Evolutionary conservation across 2,888 invertebrate genomes (phyloP), one percentile per base, ranked within the genome.

Genomic region (Noctuana brunneofusca): DNA sequence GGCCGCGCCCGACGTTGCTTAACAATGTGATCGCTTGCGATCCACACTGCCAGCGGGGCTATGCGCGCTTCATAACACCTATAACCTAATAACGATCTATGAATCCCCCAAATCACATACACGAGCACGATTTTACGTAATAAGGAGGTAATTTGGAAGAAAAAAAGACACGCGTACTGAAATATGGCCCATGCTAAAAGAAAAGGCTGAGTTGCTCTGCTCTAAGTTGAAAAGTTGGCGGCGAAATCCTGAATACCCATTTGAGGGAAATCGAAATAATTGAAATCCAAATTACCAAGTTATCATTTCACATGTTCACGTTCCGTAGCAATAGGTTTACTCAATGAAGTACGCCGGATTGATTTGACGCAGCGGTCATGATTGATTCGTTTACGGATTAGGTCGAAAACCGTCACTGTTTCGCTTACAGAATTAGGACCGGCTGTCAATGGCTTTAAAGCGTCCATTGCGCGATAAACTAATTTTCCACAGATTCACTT

Each of bases 351-450:
- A 16, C 16, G 14, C 9, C n/a, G 46, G 52, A 52, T 32, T 30
- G 43, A 46, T 52, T 59, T 41, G 22, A 30, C 59, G 53, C 58
- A 50, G 24, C 30, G 58, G 58, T 59, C 59, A 46, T 46, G 52
- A 59, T 59, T 59, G 59, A 59, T 58, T 52, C 50, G 58, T 52
- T 58, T 58, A 52, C 50, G 41, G 58, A 58, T 53, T 53, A 59
- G 59, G 14, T 32, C 16, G 52, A 53, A 32, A 46, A 48, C 57
- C 41, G 57, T 48, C 57, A 52, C 14, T 22, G 57, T 53, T 53
- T 53, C 59, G 30, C 18, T 59, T 52, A 43, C 52, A 30, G 59
- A 53, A 59, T 59, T 59, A 59, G 50, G 32, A 43, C 52, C 32
- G 52, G 52, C 46, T 59, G 59, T 59, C 59, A 53, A 59, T 59